Percentiles rank a stretch among this genome's conserved stretches.
Conservation (phyloP, 2,113 vertebrate species). For the Tyto alba region DNA sequence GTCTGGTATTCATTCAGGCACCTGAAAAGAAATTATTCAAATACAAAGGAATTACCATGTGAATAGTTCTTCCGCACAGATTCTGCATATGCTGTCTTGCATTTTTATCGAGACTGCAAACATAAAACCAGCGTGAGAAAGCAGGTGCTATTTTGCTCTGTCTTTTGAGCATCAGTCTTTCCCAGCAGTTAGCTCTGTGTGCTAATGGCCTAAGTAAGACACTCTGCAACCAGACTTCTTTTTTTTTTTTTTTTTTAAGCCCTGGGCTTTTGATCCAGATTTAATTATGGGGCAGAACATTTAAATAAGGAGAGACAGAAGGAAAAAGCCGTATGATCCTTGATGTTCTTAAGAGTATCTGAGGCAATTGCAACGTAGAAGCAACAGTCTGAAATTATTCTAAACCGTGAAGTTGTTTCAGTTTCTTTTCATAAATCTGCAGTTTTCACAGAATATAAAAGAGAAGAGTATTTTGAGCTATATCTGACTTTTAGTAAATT, state of each 20-base stretch:
- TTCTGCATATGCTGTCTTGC: constrained; percentile 71
- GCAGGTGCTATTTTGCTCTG: constrained; percentile 67
- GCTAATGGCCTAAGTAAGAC: constrained; percentile 54
- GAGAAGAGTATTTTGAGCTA: neutral
- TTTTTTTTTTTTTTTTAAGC: neutral
- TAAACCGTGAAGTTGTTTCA: neutral
- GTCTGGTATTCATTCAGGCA: constrained; percentile 62
- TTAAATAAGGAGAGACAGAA: constrained; percentile 56
- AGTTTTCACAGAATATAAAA: neutral
- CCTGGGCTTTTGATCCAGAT: constrained; percentile 56
- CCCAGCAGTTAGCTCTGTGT: constrained; percentile 61
- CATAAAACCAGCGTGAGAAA: constrained; percentile 74
- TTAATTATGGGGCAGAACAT: constrained; percentile 53
- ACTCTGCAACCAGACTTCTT: constrained; percentile 42
- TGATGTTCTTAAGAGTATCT: constrained; percentile 21
- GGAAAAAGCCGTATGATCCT: neutral
- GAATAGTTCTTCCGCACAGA: constrained; percentile 67
- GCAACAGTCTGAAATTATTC: neutral
- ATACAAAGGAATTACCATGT: constrained; percentile 78
- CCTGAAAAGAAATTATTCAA: constrained; percentile 76
- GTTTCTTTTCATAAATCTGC: neutral
- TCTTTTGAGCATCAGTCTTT: constrained; percentile 74
- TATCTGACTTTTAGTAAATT: neutral
- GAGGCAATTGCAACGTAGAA: neutral
- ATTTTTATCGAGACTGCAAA: constrained; percentile 76